Conservation (phyloP, 2,888 invertebrate species). For the Trissolcus brochymenae region DNA sequence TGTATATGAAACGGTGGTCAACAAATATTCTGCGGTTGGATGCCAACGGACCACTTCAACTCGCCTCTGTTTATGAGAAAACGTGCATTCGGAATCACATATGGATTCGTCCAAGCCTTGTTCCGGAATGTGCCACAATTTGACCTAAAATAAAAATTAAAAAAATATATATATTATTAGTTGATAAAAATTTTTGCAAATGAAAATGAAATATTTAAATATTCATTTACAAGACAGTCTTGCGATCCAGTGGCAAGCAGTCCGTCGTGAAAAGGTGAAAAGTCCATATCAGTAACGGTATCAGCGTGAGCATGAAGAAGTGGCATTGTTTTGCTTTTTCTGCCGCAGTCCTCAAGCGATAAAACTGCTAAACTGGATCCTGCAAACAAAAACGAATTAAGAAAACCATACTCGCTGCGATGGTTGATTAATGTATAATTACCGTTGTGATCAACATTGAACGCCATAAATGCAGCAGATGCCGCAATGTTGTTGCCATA, state of each 20-base stretch:
- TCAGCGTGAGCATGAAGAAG: slow-evolving; percentile 91
- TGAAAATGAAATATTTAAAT: too few species aligned
- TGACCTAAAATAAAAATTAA: slow-evolving; percentile 79
- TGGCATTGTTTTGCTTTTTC: slow-evolving; percentile 92
- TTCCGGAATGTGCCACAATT: slow-evolving; percentile 93
- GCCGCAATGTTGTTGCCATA: slow-evolving; percentile 97
- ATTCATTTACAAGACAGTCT: slow-evolving; percentile 83
- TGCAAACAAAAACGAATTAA: slow-evolving; percentile 58
- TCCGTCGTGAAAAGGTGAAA: slow-evolving; percentile 96
- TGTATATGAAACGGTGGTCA: slow-evolving; percentile 90
- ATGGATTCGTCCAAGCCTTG: slow-evolving; percentile 86
- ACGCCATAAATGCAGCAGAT: slow-evolving; percentile 95
- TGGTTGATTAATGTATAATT: slow-evolving; percentile 39
- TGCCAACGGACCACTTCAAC: slow-evolving; percentile 95
- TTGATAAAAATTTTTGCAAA: too few species aligned
- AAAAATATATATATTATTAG: too few species aligned
- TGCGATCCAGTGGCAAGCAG: slow-evolving; percentile 93
- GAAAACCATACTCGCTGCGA: background rate
- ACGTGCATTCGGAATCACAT: slow-evolving; percentile 86
- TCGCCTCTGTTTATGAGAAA: slow-evolving; percentile 88
- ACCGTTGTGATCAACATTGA: slow-evolving; percentile 95
- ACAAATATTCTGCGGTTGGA: slow-evolving; percentile 91
- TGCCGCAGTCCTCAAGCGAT: slow-evolving; percentile 91
- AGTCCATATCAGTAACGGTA: slow-evolving; percentile 95
- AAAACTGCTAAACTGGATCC: slow-evolving; percentile 93